A percentile compares a stretch with the other conserved stretches of the same genome.
Evolutionary conservation across 2,888 invertebrate species (phyloP).

Genomic region (Syrista parreyssii): DNA sequence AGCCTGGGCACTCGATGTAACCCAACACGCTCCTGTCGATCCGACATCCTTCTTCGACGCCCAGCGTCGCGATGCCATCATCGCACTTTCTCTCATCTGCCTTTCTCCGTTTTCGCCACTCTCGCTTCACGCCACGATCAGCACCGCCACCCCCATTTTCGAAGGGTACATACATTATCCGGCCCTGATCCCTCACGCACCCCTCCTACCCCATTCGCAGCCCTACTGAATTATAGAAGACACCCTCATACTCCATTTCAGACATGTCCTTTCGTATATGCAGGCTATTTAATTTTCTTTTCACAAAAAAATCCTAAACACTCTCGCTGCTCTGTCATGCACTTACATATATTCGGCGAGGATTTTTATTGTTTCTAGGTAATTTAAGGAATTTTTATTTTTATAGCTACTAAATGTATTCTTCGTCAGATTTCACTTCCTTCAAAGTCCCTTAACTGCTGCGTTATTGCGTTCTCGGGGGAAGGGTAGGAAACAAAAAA

Average conservation of each 20-base stretch:
- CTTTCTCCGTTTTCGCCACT: conserved; percentile 27
- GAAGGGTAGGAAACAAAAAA: conserved; percentile 18
- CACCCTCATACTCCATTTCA: conserved; percentile 15
- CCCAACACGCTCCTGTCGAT: conserved; percentile 6
- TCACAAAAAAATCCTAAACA: no score
- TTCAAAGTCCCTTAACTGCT: background rate
- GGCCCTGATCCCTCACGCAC: conserved; percentile 49
- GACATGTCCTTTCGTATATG: no score
- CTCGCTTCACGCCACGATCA: conserved; percentile 24
- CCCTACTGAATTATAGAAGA: conserved; percentile 57
- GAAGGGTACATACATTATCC: conserved; percentile 65
- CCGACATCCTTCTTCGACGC: conserved; percentile 3
- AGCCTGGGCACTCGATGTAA: background rate
- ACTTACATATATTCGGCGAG: no score
- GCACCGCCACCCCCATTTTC: conserved; percentile 24
- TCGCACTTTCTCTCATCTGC: conserved; percentile 23
- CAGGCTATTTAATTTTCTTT: no score
- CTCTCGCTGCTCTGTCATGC: no score
- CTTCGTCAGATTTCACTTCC: conserved; percentile 4
- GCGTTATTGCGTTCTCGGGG: background rate
- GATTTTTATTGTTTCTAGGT: no score
- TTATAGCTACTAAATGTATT: background rate
- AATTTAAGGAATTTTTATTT: no score
- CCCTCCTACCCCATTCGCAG: no score
- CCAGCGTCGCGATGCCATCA: conserved; percentile 1